These are phyloP conservation scores for Varecia variegata DNA, from an alignment of 2,797 vertebrate species.

Conservation along the genomic window DNA sequence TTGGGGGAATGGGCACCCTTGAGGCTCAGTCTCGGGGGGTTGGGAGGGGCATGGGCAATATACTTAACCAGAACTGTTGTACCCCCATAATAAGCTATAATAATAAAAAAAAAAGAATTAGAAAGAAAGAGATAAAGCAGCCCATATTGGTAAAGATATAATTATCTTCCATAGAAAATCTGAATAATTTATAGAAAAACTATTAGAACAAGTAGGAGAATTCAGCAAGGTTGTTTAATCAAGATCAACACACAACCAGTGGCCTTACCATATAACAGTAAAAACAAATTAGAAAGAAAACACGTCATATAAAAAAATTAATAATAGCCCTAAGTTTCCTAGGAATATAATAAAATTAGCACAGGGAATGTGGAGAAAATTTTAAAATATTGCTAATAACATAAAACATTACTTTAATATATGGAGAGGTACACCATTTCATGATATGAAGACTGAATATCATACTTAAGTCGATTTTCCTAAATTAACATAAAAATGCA, in stretches of 20 bases:
- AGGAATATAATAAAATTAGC: neutral
- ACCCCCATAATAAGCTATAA: too few relatives aligned
- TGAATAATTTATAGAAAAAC: conserved; percentile 5
- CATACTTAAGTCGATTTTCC: neutral
- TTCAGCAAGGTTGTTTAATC: neutral
- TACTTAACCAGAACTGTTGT: too few relatives aligned
- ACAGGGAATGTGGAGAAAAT: neutral
- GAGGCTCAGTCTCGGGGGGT: too few relatives aligned
- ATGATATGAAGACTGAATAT: conserved; percentile 2
- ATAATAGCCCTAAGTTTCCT: neutral
- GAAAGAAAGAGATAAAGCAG: neutral
- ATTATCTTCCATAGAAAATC: neutral
- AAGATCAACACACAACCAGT: neutral
- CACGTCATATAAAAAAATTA: neutral
- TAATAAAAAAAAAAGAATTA: too few relatives aligned
- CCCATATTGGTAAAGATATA: neutral
- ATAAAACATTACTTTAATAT: neutral
- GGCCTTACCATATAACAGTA: neutral
- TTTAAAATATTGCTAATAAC: neutral
- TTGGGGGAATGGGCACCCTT: too few relatives aligned
- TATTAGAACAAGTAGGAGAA: conserved; percentile 19
- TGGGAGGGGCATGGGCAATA: too few relatives aligned
- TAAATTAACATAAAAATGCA: conserved; percentile 16
- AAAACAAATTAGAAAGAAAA: conserved; percentile 18
- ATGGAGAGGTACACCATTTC: neutral